Base-by-base conservation (phyloP, 2,888 invertebrate species). In the Amiota minor region DNA sequence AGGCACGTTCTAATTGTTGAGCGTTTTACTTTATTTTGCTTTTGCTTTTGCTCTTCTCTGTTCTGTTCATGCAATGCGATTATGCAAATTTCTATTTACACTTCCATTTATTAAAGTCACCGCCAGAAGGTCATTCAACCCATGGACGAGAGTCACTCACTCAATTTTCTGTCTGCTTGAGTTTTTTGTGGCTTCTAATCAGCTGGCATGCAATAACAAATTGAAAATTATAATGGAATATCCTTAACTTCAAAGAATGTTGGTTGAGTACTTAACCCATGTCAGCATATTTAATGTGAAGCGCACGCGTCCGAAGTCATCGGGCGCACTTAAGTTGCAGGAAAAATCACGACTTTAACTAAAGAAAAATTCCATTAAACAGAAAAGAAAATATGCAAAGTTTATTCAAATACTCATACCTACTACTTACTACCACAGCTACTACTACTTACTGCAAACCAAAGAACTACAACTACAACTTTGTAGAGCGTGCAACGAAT, bases 11-110 rank as follows among this genome's bases (percentile, higher is more conserved):
- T 64, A 64, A 64, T 64, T 64, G 64, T 9, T 64, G 45, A 67
- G 9, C 18, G 4, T 59, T 59, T 12, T 14, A 0, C 49, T 85
- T 81, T 83, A 77, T 81, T 85, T 74, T 80, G 80, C 76, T 74
- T 77, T 79, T 75, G 71, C 73, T 74, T 82, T 83, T 80, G 35
- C 76, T 82, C 84, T 84, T 84, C 82, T 85, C 82, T 84, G 85
- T 80, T 85, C 77, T 81, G 14, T 47, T 49, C 49, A 8, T 67
- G 45, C 16, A 16, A 16, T 16, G 84, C 84, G 84, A 85, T 83
- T 83, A 83, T 83, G 83, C 77, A 85, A 83, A 83, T 83, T 78
- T 67, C 11, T 53, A 75, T 75, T 80, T 73, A 49, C 73, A 70
- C 72, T 75, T 68, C n/a, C 35, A 47, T 67, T 49, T 49, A 67